These are phyloP conservation scores for Papilio dardanus DNA, from an alignment of 1,140 invertebrate genomes.

Conservation along the genomic window DNA sequence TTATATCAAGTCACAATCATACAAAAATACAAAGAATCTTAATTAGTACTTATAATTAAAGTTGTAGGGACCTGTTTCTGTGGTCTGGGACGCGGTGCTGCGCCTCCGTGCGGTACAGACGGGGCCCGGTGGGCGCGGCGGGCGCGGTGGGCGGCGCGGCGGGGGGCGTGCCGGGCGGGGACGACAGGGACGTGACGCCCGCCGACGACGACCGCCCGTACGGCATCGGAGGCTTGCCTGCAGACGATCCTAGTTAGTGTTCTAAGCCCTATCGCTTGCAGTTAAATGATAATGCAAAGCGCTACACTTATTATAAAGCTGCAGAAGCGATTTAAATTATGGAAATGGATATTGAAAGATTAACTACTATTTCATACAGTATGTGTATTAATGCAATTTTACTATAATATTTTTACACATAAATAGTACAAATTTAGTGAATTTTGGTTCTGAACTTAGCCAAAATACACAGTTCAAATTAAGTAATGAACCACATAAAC, in stretches of 20 bases:
- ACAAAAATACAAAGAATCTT: not conserved
- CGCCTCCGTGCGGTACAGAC: constrained; percentile 78
- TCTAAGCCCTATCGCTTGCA: not conserved
- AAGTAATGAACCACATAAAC: not conserved
- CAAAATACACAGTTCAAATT: no score
- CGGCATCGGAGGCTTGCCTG: constrained; percentile 84
- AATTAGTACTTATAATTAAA: not conserved
- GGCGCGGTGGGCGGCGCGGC: constrained; percentile 43
- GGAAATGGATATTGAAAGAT: not conserved
- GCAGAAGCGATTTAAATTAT: not conserved
- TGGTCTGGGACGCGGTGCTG: constrained; percentile 77
- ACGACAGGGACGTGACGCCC: constrained; percentile 65
- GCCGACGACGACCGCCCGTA: constrained; percentile 84
- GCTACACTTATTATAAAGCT: not conserved
- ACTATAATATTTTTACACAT: not conserved
- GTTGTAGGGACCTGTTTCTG: constrained; percentile 60
- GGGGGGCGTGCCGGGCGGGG: constrained; percentile 52
- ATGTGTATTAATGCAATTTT: not conserved
- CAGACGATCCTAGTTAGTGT: not conserved
- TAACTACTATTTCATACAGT: not conserved
- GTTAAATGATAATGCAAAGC: not conserved
- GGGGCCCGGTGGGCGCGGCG: constrained; percentile 49
- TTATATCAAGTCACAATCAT: not conserved
- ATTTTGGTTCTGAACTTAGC: not conserved
- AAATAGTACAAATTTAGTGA: not conserved